These are phyloP conservation scores for Nemopilema nomurai DNA, from an alignment of 30 jellyfish, hydroid and myxozoan genomes.

Conservation along the genomic window DNA sequence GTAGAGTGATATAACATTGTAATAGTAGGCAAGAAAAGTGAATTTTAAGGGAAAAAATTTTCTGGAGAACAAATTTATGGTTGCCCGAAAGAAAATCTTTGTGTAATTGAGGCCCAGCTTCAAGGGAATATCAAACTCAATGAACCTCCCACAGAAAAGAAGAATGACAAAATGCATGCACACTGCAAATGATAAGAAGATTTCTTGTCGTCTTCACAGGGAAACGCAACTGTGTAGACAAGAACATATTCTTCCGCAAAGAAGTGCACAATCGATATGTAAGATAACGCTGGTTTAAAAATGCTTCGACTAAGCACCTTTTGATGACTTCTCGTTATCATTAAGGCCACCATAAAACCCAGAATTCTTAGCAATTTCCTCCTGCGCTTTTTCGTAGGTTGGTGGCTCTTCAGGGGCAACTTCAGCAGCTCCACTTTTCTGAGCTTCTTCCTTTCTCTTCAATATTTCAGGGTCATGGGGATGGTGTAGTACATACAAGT, in stretches of 20 bases:
- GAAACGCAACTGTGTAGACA: no score
- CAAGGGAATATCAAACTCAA: no score
- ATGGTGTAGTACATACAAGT: slow-evolving; percentile 86
- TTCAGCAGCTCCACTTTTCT: slow-evolving; percentile 68
- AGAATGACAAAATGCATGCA: no score
- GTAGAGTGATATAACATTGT: no score
- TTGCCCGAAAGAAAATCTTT: no score
- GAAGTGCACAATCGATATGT: not conserved
- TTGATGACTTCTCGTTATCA: slow-evolving; percentile 54
- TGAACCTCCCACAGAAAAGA: no score
- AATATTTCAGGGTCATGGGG: slow-evolving; percentile 83
- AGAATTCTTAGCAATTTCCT: slow-evolving; percentile 96
- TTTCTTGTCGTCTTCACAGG: no score
- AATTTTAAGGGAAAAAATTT: no score
- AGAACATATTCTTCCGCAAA: not conserved
- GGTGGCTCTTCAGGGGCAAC: slow-evolving; percentile 62
- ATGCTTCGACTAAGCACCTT: slow-evolving; percentile 19
- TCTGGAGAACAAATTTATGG: no score
- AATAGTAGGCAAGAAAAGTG: no score
- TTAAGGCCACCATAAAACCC: slow-evolving; percentile 86
- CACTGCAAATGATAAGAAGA: no score
- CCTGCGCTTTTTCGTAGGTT: slow-evolving; percentile 92
- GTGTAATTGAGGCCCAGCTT: no score
- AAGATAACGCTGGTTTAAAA: not conserved
- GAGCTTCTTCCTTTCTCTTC: slow-evolving; percentile 70